Base-by-base conservation (phyloP, 2,888 invertebrate genomes). In the Nycteola revayana region DNA sequence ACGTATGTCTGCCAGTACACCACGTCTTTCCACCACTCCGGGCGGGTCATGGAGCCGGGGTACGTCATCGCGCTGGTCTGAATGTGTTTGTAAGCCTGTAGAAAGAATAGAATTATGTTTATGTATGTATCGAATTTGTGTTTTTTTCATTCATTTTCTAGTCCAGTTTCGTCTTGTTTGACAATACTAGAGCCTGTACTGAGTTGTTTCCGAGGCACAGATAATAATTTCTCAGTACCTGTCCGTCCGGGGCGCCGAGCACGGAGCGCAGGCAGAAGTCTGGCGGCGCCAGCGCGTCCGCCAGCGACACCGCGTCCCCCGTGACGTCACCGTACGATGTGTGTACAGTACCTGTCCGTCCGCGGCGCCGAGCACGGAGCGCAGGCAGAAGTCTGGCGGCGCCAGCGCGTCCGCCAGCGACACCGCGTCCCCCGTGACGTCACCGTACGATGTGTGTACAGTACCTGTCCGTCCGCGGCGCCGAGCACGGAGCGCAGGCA, bases 311-410 rank as follows among this genome's bases (percentile, higher is more conserved):
- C 0, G 95, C 93, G 26, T 96, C 94, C n/a, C 93, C 89, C 60
- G 93, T 92, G 2, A 96, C 51, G 21, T 76, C 66, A 0, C 77
- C 63, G 66, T 96, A 93, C 21, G n/a, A n/a, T n/a, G n/a, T n/a
- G n/a, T n/a, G n/a, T n/a, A n/a, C n/a, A n/a, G n/a, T n/a, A 95
- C 96, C 90, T 95, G 90, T 69, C 98, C 98, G 79, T 97, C 96
- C 3, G 95, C 92, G 61, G 90, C 86, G 21, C 97, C 98, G n/a
- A 98, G 89, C 0, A 94, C 92, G 0, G 97, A 97, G 63, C 94
- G 93, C 7, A 98, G 82, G 45, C 96, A 91, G 75, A 94, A 96
- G 85, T 98, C 98, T 0, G 95, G 94, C 1, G 96, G 96, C 0
- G 97, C 96, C 28, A 98, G 90, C 0, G 92, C 92, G 83, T 98